Evolutionary conservation across 2,113 vertebrate genomes (phyloP).

Genomic region (Dicerorhinus sumatrensis): DNA sequence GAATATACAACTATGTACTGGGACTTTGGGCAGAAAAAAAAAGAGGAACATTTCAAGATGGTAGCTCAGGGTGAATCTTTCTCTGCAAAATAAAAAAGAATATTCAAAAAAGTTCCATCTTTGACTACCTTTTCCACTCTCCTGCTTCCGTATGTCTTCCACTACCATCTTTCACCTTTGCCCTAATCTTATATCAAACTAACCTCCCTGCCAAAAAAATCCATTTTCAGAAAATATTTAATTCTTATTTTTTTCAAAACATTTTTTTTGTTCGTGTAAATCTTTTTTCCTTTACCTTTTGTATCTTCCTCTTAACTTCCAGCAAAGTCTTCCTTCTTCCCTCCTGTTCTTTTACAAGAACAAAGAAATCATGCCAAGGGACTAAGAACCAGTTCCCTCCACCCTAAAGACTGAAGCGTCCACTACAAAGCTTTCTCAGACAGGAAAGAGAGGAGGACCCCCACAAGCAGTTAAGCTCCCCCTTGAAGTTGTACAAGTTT

Average conservation of each 20-base stretch:
- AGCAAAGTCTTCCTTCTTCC: neutral
- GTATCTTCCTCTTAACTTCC: neutral
- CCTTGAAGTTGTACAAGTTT: neutral
- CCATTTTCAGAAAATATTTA: neutral
- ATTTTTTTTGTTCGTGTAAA: neutral
- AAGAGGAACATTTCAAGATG: too few relatives aligned
- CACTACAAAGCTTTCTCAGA: neutral
- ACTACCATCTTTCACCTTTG: neutral
- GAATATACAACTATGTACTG: too few relatives aligned
- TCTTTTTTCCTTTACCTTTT: neutral
- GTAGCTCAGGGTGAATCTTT: too few relatives aligned
- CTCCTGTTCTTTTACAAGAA: neutral
- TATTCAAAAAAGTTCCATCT: neutral
- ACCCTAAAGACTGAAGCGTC: neutral
- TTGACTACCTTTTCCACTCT: neutral
- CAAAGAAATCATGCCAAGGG: neutral
- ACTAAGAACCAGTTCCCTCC: neutral
- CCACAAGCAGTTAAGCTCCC: too few relatives aligned
- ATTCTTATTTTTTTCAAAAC: neutral
- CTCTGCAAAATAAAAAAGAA: too few relatives aligned
- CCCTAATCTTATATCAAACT: neutral
- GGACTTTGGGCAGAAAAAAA: too few relatives aligned
- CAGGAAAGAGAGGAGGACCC: too few relatives aligned
- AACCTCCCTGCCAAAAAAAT: neutral
- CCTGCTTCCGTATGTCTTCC: neutral